Base-by-base conservation (phyloP, 1,140 invertebrate species). In the Pseudachorutes palmiensis region DNA sequence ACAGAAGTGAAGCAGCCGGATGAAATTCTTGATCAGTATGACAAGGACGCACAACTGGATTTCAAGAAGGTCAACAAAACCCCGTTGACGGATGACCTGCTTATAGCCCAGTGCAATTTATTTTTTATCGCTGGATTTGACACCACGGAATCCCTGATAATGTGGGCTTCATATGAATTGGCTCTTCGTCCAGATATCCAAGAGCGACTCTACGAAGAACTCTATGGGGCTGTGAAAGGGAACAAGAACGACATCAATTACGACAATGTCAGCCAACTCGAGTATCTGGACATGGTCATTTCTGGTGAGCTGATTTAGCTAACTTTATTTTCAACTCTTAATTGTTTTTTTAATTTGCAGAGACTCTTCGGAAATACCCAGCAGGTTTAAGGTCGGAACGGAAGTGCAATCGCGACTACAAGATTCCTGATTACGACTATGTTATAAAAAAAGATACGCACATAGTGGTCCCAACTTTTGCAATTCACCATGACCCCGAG, bases 401-500 rank as follows among this genome's bases (percentile, higher is more conserved):
- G 22, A n/a, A 22, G 55, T 28, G n/a, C 12, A 58, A 22, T 28
- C 5, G 12, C 9, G n/a, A 22, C 55, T 58, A 58, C 55, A 5
- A 22, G 22, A n/a, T 58, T 58, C 55, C 55, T 5, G 24, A 58
- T 14, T 5, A 22, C 22, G 9, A 5, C 5, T n/a, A 12, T 61
- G 64, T 65, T 1, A 33, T 65, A 1, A 14, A 32, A 12, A 41
- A 32, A 26, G 64, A 30, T 19, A 58, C 30, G 5, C 28, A 31
- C 22, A 33, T 85, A n/a, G 73, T 79, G 19, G 81, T 86, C 63
- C 82, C 83, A 14, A 72, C 78, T 0, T 81, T 81, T 51, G 81
- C 80, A 31, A 80, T 90, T 36, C 88, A 90, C 68, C 77, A 80
- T 33, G 84, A 89, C 78, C 79, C 82, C 1, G 76, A 81, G 19